These are phyloP conservation scores for Coenonympha glycerion DNA, from an alignment of 2,888 invertebrate genomes.

Conservation along the genomic window DNA sequence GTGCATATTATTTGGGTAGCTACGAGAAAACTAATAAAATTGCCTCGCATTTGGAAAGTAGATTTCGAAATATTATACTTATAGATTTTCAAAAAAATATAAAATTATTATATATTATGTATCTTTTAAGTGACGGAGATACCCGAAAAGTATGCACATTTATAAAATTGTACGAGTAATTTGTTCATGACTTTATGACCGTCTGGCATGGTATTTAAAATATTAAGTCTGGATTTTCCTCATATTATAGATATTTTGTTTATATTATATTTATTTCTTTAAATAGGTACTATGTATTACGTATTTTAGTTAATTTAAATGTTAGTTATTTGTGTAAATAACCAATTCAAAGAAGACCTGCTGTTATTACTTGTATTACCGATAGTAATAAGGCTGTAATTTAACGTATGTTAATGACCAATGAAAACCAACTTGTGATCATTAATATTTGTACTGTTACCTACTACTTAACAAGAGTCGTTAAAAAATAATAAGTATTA, in stretches of 20 bases:
- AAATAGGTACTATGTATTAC: no score
- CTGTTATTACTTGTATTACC: constrained; percentile 70
- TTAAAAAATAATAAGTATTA: constrained; percentile 76
- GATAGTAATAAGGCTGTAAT: constrained; percentile 69
- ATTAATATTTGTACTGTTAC: constrained; percentile 78
- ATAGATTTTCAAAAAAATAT: constrained; percentile 61
- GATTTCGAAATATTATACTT: constrained; percentile 69
- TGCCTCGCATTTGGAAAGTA: constrained; percentile 76
- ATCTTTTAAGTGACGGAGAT: constrained; percentile 54
- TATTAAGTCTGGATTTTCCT: no score
- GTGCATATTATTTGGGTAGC: constrained; percentile 55
- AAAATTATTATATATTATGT: constrained; percentile 65
- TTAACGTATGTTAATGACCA: constrained; percentile 77
- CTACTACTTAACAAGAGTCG: constrained; percentile 78
- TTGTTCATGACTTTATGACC: no score
- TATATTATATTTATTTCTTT: no score
- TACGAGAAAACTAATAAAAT: constrained; percentile 63
- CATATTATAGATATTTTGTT: no score
- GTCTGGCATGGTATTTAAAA: no score
- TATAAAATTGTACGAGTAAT: neutral
- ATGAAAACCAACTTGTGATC: constrained; percentile 78
- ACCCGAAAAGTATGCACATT: constrained; percentile 54
- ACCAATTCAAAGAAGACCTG: constrained; percentile 58
- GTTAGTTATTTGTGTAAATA: constrained; percentile 42
- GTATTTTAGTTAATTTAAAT: neutral